Percentiles rank a stretch among this genome's conserved stretches.
phyloP scores from a whole-genome alignment of 2,797 vertebrate species.

The Ctenopoma multispine region DNA sequence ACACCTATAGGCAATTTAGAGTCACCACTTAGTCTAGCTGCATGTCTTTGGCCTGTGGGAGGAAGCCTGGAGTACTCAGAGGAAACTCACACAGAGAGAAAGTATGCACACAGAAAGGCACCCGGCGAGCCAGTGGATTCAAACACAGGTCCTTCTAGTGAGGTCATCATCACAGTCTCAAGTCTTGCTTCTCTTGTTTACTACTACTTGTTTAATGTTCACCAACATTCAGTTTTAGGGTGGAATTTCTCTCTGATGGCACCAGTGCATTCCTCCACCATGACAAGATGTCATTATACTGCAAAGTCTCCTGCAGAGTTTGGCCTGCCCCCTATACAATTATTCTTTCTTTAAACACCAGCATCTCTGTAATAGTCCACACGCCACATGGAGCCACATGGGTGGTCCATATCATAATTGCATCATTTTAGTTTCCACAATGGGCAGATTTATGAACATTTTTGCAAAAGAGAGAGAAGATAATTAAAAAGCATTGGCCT shows the following conservation, averaged over 20 bases:
- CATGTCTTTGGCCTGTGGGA: too few species aligned
- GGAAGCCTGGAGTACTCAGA: too few species aligned
- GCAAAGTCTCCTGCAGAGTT: conserved; percentile 34
- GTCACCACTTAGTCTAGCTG: too few species aligned
- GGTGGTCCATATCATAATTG: conserved; percentile 25
- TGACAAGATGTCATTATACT: conserved; percentile 39
- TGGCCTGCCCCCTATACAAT: conserved; percentile 40
- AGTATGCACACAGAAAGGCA: too few species aligned
- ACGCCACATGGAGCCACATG: conserved; percentile 21
- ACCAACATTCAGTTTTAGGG: conserved; percentile 23
- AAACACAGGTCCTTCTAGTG: too few species aligned
- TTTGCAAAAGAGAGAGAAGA: neutral
- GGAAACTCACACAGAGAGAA: too few species aligned
- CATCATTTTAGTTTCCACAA: conserved; percentile 20
- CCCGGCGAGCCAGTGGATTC: too few species aligned
- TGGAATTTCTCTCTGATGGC: conserved; percentile 38
- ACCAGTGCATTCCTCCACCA: conserved; percentile 32
- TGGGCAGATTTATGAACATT: neutral
- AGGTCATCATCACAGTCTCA: neutral
- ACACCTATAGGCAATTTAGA: too few species aligned
- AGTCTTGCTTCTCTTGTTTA: neutral
- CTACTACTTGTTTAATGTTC: neutral
- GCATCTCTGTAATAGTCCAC: conserved; percentile 29
- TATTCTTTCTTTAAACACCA: conserved; percentile 38
- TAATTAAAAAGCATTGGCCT: neutral